These are phyloP conservation scores for Episyrphus balteatus DNA, from an alignment of 1,140 invertebrate species.

Conservation along the genomic window DNA sequence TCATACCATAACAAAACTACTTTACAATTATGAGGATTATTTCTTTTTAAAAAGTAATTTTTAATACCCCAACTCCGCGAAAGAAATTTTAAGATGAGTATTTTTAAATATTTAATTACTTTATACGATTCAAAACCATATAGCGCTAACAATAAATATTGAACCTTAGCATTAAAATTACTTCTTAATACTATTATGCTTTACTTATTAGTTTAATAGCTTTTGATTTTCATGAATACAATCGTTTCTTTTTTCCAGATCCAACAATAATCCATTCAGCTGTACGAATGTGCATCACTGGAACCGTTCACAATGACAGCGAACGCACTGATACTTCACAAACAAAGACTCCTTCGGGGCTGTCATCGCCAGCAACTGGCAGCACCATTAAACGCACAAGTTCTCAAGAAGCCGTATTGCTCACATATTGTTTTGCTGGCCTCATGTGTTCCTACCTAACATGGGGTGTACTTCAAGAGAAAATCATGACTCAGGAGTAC, in stretches of 20 bases:
- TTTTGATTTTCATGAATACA: too few species aligned
- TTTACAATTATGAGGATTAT: too few species aligned
- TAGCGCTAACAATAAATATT: too few species aligned
- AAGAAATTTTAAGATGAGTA: too few species aligned
- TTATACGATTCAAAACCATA: too few species aligned
- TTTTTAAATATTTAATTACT: too few species aligned
- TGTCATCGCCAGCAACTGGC: constrained; percentile 1
- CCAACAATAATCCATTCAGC: constrained; percentile 44
- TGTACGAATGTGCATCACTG: constrained; percentile 54
- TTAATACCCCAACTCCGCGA: too few species aligned
- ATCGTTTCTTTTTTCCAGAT: constrained; percentile 20
- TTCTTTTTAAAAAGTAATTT: too few species aligned
- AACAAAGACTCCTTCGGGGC: constrained; percentile 1
- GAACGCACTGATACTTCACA: constrained; percentile 5
- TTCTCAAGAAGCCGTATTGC: constrained; percentile 45
- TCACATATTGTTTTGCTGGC: constrained; percentile 74
- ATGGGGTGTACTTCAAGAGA: constrained; percentile 91
- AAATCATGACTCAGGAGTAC: constrained; percentile 82
- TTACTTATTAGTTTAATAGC: too few species aligned
- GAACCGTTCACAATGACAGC: constrained; percentile 36
- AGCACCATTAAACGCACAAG: constrained; percentile 37
- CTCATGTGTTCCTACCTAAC: constrained; percentile 83
- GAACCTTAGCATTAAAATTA: too few species aligned
- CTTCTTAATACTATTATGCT: too few species aligned
- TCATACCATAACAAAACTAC: too few species aligned